A percentile compares a stretch with the other conserved stretches of the same genome.
Conservation (phyloP, 2,797 vertebrate species). For the Lutra lutra region DNA sequence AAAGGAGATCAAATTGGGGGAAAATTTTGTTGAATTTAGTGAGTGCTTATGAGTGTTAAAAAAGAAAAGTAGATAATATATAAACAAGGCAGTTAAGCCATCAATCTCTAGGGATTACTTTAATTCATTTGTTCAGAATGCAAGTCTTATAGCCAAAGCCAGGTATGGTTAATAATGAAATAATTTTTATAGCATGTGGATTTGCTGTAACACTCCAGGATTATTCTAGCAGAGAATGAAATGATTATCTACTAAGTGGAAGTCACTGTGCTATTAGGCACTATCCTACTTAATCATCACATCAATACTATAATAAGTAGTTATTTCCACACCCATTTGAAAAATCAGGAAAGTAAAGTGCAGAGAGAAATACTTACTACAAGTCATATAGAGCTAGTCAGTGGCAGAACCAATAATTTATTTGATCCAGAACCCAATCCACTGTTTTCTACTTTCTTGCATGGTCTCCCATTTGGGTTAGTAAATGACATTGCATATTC, state of each 20-base stretch:
- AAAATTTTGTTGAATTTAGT: neutral
- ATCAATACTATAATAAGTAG: neutral
- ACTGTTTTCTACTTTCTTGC: neutral
- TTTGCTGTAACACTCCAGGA: neutral
- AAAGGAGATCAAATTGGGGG: constrained; percentile 1
- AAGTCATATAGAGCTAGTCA: neutral
- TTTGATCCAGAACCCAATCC: neutral
- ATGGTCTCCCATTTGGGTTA: neutral
- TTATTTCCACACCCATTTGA: constrained; percentile 32
- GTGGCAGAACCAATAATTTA: neutral
- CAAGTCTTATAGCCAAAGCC: neutral
- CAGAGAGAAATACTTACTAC: neutral
- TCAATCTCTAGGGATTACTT: constrained; percentile 16
- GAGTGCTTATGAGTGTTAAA: neutral
- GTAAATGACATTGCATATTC: neutral
- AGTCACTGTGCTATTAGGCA: neutral
- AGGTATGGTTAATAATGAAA: constrained; percentile 9
- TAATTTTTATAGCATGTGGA: neutral
- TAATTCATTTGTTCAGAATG: neutral
- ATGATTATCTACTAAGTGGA: neutral
- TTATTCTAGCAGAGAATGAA: neutral
- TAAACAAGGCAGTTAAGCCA: neutral
- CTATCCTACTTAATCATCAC: neutral
- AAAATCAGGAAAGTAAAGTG: neutral
- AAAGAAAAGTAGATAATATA: neutral